Conservation (phyloP, 2,113 vertebrate species). For the Manacus vitellinus region DNA sequence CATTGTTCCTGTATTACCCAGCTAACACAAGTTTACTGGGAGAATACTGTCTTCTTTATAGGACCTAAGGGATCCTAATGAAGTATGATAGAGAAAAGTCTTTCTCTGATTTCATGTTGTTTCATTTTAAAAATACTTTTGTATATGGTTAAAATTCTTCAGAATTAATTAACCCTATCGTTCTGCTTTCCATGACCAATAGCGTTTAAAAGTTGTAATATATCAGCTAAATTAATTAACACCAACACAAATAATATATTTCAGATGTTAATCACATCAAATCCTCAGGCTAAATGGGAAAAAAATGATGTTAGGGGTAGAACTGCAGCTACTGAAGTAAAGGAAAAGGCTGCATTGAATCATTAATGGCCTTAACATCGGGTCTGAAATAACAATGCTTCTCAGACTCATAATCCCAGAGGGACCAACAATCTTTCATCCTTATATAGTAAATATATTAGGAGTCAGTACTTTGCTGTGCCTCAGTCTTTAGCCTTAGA, state of each 20-base stretch:
- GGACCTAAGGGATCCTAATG: neutral
- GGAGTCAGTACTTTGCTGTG: neutral
- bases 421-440: neutral
- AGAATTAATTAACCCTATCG: neutral
- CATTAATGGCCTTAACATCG: neutral
- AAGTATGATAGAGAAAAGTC: neutral
- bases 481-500: neutral
- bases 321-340: neutral
- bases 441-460: neutral
- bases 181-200: neutral
- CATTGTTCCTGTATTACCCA: neutral
- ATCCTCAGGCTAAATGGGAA: neutral
- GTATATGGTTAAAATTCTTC: neutral
- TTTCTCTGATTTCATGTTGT: neutral
- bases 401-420: neutral
- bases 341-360: neutral
- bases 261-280: constrained; percentile 35
- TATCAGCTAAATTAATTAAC: constrained; percentile 27
- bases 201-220: neutral
- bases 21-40: neutral
- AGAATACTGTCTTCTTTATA: neutral
- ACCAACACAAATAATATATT: neutral
- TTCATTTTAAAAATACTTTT: neutral
- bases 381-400: constrained; percentile 20
- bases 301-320: neutral